phyloP scores from a whole-genome alignment of 2,888 invertebrate species.

The Philaethria dido region DNA sequence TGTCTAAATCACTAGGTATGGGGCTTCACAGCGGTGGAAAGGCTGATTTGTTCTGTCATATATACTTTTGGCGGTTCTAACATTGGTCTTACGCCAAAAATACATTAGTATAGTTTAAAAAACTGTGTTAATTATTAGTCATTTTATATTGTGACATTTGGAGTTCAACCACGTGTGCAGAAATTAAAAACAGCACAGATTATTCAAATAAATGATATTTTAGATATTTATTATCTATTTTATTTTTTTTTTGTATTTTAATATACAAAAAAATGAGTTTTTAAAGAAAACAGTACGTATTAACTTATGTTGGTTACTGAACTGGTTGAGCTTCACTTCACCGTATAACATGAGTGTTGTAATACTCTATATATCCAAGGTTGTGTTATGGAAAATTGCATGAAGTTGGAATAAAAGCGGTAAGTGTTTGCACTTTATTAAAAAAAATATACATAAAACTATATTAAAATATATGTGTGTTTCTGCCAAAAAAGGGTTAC shows the following conservation, averaged over 20 bases:
- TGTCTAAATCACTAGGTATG: slow-evolving; percentile 74
- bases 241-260: no score
- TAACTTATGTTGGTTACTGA: background rate
- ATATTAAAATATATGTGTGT: slow-evolving; percentile 44
- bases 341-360: slow-evolving; percentile 40
- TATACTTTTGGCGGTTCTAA: slow-evolving; percentile 41
- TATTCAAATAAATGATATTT: background rate
- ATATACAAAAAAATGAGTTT: background rate
- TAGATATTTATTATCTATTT: background rate
- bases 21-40: slow-evolving; percentile 79
- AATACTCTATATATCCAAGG: slow-evolving; percentile 67
- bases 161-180: background rate
- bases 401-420: slow-evolving; percentile 59
- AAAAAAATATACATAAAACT: slow-evolving; percentile 39
- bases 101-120: slow-evolving; percentile 31
- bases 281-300: background rate
- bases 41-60: slow-evolving; percentile 78
- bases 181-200: background rate
- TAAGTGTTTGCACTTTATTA: slow-evolving; percentile 62
- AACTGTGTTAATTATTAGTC: slow-evolving; percentile 62
- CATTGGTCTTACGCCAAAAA: slow-evolving; percentile 37
- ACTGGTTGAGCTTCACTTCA: slow-evolving; percentile 27
- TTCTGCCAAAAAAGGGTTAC: slow-evolving; percentile 39
- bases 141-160: slow-evolving; percentile 21
- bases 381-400: slow-evolving; percentile 80